Evolutionary conservation across 1,140 invertebrate species (phyloP), one percentile per base, ranked within the genome.

Genomic region (Drosophila dunni): DNA sequence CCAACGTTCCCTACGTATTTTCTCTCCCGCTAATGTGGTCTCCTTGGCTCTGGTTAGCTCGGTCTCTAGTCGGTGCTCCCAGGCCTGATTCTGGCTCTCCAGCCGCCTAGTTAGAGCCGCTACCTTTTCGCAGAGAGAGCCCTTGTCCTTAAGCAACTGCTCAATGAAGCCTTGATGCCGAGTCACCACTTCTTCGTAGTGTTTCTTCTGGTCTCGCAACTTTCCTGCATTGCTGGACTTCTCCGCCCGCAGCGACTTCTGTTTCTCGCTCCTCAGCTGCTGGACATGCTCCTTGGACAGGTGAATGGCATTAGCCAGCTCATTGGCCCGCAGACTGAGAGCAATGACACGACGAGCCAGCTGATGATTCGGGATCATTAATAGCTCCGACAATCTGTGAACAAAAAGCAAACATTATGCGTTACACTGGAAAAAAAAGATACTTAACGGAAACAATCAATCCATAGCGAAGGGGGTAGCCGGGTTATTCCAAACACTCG

Each of bases 141-240:
- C 94, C 78, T 96, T 96, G 72, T 96, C 96, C 8, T 93, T 92
- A 2, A 96, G 94, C 40, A 96, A 77, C 90, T 94, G 95, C 73
- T 96, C 95, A 9, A 96, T 95, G 66, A 96, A 96, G 61, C 94
- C 94, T 64, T 96, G 95, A 83, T 96, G 95, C 1, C 95, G 88
- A 48, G 94, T 94, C 7, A 96, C 93, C 6, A 94, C 93, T 2
- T 89, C 91, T 72, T 96, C 95, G 69, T 94, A 95, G 79, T 96
- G 95, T 15, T 94, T 94, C 81, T 96, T 95, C 66, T 95, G 94
- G 13, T 94, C 92, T 7, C 93, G 93, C n/a, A 95, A 48, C 24
- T 92, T 91, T 56, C 48, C 91, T 58, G 62, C 92, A 63, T 24
- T 76, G 50, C 65, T 91, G 6, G 81, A 57, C 45, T 92, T 92